phyloP scores from a whole-genome alignment of 2,113 vertebrate species.

The Aspidoscelis tigris region DNA sequence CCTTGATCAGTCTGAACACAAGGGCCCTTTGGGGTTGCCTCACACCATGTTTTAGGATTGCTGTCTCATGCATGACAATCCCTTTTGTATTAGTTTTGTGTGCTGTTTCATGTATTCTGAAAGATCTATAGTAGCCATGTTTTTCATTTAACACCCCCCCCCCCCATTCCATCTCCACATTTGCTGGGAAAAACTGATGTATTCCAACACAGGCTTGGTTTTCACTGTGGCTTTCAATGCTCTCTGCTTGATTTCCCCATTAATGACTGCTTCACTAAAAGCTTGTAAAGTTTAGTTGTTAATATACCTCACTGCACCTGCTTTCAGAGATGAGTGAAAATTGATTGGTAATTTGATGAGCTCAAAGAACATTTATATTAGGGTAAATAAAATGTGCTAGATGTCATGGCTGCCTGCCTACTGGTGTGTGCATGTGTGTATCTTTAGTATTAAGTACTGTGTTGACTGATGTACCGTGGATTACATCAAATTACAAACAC shows the following conservation, averaged over 20 bases:
- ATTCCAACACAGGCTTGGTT: fast-evolving
- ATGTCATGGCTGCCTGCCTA: constrained; percentile 50
- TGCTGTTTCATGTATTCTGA: background rate
- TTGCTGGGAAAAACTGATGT: background rate
- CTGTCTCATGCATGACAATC: background rate
- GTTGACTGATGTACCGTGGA: constrained; percentile 60
- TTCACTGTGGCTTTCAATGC: constrained; percentile 21
- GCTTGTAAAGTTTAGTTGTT: constrained; percentile 62
- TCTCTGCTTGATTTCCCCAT: constrained; percentile 50
- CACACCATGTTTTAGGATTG: background rate
- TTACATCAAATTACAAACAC: constrained; percentile 60
- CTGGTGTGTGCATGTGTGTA: constrained; percentile 16
- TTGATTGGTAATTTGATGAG: constrained; percentile 71
- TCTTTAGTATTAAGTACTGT: constrained; percentile 50
- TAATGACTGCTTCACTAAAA: constrained; percentile 58
- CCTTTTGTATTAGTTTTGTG: constrained; percentile 7
- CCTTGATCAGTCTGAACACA: too few relatives aligned
- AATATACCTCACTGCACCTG: constrained; percentile 59
- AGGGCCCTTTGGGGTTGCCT: too few relatives aligned
- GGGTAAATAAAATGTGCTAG: constrained; percentile 64
- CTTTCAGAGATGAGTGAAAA: constrained; percentile 67
- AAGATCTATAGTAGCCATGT: background rate
- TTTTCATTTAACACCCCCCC: background rate
- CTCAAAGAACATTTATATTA: constrained; percentile 65
- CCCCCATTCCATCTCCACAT: background rate